Base-by-base conservation (phyloP, 2,797 vertebrate genomes). In the Urocyon cinereoargenteus region DNA sequence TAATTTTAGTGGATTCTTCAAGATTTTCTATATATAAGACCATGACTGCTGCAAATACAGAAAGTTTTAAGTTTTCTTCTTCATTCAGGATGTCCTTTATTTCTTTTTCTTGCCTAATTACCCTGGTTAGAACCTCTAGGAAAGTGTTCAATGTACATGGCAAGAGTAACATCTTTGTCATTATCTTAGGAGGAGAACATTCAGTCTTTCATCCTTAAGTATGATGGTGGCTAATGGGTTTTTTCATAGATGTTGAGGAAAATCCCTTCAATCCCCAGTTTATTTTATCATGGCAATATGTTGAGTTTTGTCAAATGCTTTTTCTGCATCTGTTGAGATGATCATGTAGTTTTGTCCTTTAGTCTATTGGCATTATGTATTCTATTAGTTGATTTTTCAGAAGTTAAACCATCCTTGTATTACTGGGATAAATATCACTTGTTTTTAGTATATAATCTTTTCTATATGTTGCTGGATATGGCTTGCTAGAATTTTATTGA, bases 341-440 rank as follows among this genome's bases (percentile, higher is more conserved):
- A 86, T 59, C 24, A 28, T 19, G 18, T 68, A 51, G 0, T 51
- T 45, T 93, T 94, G 72, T 62, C 62, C 15, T 75, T 91, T 61
- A 59, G 84, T 78, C 18, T 49, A 36, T 16, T 40, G 18, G 36
- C 18, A 78, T 49, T n/a, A 1, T 34, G 0, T 36, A 61, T 86
- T 49, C 36, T 9, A 86, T 86, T 93, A 78, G 28, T 12, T 92
- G 61, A 88, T 85, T 82, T 82, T 89, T 85, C 26, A 95, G 62
- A 92, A 36, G 8, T 59, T 94, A 82, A 97, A 59, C 36, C 19
- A 94, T 83, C 6, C 53, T 51, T 62, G 22, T 55, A 84, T 87
- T 87, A 21, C 36, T 87, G n/a, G 7, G 51, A 16, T 57, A 77
- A 90, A 88, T 68, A 9, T 11, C 0, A 49, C 1, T 45, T 66